Conservation (phyloP, 2,797 vertebrate species). For the Amniataba percoides region DNA sequence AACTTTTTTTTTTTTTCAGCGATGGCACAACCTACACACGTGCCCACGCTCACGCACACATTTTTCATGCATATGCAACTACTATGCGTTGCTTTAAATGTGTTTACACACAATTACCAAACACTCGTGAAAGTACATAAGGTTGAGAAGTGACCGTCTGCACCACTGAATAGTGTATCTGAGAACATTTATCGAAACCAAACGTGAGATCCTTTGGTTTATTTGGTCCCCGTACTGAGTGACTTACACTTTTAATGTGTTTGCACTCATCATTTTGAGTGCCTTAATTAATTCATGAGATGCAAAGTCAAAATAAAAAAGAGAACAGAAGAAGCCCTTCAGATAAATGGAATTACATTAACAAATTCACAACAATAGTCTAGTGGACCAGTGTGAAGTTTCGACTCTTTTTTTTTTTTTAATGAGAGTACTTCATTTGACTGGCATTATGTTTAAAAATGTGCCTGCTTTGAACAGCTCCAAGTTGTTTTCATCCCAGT, state of each 20-base stretch:
- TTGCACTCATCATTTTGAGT: not conserved
- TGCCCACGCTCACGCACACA: slow-evolving; percentile 2
- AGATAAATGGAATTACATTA: not conserved
- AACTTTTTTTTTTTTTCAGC: not conserved
- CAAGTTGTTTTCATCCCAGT: not conserved
- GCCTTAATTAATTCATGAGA: not conserved
- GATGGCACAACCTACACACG: slow-evolving; percentile 6
- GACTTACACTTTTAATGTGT: not conserved
- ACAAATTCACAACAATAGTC: not conserved
- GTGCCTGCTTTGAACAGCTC: not conserved
- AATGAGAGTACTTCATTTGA: not conserved
- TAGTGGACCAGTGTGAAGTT: too few relatives aligned
- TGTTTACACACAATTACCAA: slow-evolving; percentile 25
- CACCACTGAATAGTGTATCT: not conserved
- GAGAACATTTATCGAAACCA: not conserved
- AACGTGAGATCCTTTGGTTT: not conserved
- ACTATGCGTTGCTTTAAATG: slow-evolving; percentile 9
- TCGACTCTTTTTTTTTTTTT: too few relatives aligned
- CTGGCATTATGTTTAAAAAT: too few relatives aligned
- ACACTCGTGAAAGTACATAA: slow-evolving; percentile 5
- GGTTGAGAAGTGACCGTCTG: slow-evolving; percentile 7
- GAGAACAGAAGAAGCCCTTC: not conserved
- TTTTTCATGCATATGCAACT: slow-evolving; percentile 14
- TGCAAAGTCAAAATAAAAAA: not conserved
- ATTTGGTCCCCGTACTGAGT: not conserved